These are phyloP conservation scores for Riparia riparia DNA, from an alignment of 2,113 vertebrate genomes.

Conservation along the genomic window DNA sequence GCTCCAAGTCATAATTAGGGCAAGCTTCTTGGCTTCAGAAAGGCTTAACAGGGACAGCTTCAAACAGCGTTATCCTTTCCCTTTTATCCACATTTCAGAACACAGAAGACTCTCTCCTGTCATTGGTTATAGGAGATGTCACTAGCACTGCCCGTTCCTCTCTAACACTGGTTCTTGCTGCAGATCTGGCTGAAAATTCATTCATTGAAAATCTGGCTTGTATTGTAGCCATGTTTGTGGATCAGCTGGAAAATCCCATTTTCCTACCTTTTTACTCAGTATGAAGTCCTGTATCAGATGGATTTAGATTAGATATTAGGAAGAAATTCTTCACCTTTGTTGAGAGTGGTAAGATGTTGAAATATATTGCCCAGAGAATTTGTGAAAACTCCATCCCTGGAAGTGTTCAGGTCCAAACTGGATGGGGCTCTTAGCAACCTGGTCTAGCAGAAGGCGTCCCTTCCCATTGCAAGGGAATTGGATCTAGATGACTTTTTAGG, in stretches of 20 bases:
- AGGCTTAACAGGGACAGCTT: background rate
- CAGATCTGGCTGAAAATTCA: background rate
- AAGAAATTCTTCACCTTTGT: background rate
- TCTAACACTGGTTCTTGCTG: rapidly evolving
- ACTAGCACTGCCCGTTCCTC: background rate
- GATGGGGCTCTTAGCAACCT: background rate
- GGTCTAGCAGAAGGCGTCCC: background rate
- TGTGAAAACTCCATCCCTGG: background rate
- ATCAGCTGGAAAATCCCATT: background rate
- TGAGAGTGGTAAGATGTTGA: background rate
- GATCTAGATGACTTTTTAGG: background rate
- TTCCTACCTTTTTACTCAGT: background rate
- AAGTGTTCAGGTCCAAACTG: background rate
- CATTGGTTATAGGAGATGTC: background rate
- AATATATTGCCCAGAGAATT: background rate
- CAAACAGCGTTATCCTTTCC: background rate
- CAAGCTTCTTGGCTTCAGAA: background rate
- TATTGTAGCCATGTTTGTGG: background rate
- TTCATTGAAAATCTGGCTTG: too few species aligned
- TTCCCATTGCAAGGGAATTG: background rate
- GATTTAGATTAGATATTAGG: background rate
- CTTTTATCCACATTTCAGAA: background rate
- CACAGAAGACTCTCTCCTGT: background rate
- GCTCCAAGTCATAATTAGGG: background rate
- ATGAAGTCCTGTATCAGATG: background rate